phyloP scores from a whole-genome alignment of 1,140 invertebrate species.

The Temnothorax curvispinosus region DNA sequence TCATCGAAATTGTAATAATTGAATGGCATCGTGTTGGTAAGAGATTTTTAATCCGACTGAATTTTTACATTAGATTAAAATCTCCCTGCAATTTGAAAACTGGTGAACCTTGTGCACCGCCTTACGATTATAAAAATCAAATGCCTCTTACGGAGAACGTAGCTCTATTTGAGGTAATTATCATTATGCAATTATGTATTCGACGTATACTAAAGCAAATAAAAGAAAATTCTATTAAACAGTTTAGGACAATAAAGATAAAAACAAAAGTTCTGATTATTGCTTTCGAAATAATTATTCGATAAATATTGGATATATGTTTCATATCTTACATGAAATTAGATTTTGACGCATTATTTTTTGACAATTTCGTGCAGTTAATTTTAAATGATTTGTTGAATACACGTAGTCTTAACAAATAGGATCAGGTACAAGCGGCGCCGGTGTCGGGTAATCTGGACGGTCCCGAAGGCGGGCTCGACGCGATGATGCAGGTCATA shows the following conservation, averaged over 20 bases:
- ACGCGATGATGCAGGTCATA: conserved; percentile 92
- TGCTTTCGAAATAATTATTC: not conserved
- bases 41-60: not conserved
- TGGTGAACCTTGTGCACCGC: conserved; percentile 85
- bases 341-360: not conserved
- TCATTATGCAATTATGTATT: not conserved
- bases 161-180: conserved; percentile 85
- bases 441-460: conserved; percentile 90
- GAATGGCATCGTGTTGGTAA: not conserved
- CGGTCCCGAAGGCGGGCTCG: conserved; percentile 91
- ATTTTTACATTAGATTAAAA: conserved; percentile 74
- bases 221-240: not conserved
- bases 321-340: not conserved
- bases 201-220: not conserved
- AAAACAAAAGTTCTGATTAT: not conserved
- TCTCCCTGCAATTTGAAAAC: conserved; percentile 87
- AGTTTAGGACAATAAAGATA: not conserved
- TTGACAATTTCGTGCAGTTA: not conserved
- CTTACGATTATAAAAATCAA: conserved; percentile 91
- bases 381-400: not conserved
- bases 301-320: not conserved
- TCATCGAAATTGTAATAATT: not conserved
- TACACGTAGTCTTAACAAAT: conserved; percentile 9
- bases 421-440: conserved; percentile 84
- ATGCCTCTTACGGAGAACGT: conserved; percentile 88